phyloP scores from a whole-genome alignment of 2,113 vertebrate species.

The Sitta europaea region DNA sequence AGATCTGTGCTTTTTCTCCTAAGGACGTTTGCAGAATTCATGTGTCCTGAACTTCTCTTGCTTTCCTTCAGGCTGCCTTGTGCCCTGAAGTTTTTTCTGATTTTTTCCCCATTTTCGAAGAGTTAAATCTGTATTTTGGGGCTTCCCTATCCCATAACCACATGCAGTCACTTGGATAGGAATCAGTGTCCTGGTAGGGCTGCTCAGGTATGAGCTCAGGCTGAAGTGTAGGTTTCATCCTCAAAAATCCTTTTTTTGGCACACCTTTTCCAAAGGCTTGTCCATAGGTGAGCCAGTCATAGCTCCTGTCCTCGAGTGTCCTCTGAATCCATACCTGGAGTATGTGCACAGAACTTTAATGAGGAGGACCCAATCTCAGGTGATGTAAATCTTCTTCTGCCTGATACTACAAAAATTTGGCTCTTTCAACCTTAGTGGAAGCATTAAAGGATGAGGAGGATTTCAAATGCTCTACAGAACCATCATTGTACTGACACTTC shows the following conservation, averaged over 20 bases:
- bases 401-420: neutral
- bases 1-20: neutral
- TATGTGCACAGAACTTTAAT: fast-evolving
- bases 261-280: neutral
- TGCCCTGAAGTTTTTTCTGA: neutral
- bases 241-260: neutral
- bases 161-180: neutral
- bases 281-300: neutral
- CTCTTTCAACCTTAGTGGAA: neutral
- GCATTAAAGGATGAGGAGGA: neutral
- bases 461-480: neutral
- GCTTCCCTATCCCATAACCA: neutral
- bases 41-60: neutral
- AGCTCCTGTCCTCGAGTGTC: neutral
- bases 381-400: neutral
- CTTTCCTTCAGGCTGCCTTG: neutral
- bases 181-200: neutral
- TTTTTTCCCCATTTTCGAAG: neutral
- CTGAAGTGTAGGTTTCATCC: neutral
- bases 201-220: neutral
- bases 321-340: neutral
- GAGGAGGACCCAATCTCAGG: neutral
- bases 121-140: neutral
- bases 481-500: neutral
- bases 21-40: neutral